A percentile compares a stretch with the other conserved stretches of the same genome.
Conservation (phyloP, 2,888 invertebrate species). For the Cantharis nigra region DNA sequence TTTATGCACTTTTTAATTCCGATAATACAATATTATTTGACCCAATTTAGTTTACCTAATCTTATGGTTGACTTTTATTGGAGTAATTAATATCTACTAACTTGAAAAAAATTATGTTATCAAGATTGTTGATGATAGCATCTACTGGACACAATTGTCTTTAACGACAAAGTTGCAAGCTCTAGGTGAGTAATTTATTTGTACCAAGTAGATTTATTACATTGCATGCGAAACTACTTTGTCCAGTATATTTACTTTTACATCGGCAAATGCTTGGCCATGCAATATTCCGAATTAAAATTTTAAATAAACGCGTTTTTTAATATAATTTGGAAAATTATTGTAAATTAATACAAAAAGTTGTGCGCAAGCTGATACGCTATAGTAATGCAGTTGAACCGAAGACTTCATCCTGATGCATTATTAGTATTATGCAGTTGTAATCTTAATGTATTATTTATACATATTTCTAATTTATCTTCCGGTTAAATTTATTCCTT, state of each 20-base stretch:
- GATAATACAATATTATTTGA: background rate
- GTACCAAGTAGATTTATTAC: slow-evolving; percentile 26
- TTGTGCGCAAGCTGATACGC: background rate
- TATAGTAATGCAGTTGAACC: background rate
- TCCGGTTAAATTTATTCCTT: background rate
- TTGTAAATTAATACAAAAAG: background rate
- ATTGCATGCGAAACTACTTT: slow-evolving; percentile 21
- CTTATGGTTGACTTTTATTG: background rate
- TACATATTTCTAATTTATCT: background rate
- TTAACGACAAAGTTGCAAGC: slow-evolving; percentile 27
- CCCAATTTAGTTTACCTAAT: background rate
- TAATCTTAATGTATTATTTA: background rate
- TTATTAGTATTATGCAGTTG: background rate
- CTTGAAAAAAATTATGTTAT: background rate
- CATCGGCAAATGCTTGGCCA: slow-evolving; percentile 7
- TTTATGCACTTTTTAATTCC: background rate
- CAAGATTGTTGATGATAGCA: slow-evolving; percentile 6
- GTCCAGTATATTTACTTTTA: slow-evolving; percentile 25
- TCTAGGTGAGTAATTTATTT: slow-evolving; percentile 30
- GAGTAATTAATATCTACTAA: background rate
- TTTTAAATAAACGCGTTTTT: slow-evolving; percentile 14
- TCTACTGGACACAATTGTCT: slow-evolving; percentile 23
- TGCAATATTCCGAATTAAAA: slow-evolving; percentile 17
- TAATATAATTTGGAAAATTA: background rate
- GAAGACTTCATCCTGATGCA: background rate